Evolutionary conservation across 1,140 invertebrate genomes (phyloP), one percentile per base, ranked within the genome.

Genomic region (Bombus vancouverensis): DNA sequence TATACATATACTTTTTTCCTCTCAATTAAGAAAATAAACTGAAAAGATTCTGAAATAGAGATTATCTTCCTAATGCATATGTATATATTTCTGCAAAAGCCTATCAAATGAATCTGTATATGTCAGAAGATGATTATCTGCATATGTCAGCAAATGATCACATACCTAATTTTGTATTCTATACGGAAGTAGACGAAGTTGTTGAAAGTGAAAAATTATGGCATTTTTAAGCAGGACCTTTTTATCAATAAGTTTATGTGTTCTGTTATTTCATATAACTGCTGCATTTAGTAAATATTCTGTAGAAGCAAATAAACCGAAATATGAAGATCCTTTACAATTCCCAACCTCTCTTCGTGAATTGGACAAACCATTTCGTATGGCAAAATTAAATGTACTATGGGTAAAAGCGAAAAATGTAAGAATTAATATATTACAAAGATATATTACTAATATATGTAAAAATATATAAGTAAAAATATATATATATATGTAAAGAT

Each of bases 341-440:
- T 88, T 94, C 80, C 88, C 95, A 89, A 93, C 93, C 87, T 91
- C 95, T 92, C 94, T 97, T 92, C 93, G 96, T 91, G 95, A 96
- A 81, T 93, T 98, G 13, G 96, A 98, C 72, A 97, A 97, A 91
- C 98, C 98, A 6, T 98, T 97, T 95, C 96, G 98, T 85, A 98
- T 98, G 96, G 96, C 97, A 18, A 98, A 98, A 95, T 94, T 98
- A 10, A 98, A 98, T 95, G 92, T 98, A 62, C 93, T 98, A 18
- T 98, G 98, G 98, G 94, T 96, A 0, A 98, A 98, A 95, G 98
- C 98, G 3, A 96, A 97, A 95, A 96, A 97, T 93, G 98, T 98
- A 95, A 86, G 89, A 91, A 71, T 83, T 22, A 66, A 37, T 44
- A 15, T 10, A 59, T 32, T n/a, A 66, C 59, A 74, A 83, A 89